Evolutionary conservation across 2,888 invertebrate genomes (phyloP).

Genomic region (Yponomeuta sedellus): DNA sequence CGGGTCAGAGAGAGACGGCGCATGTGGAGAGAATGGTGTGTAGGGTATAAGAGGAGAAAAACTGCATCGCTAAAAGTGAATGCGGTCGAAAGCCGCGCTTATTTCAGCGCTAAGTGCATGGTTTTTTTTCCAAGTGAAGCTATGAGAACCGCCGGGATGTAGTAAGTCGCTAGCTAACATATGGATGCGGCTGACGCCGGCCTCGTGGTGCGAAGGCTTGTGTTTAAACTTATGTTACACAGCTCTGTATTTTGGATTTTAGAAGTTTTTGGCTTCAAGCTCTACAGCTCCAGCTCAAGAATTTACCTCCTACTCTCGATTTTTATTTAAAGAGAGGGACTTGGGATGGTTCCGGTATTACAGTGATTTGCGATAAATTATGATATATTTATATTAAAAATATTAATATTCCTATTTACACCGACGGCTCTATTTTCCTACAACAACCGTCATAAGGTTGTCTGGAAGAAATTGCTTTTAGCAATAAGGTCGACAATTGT

Average conservation of each 20-base stretch:
- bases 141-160: constrained; percentile 36
- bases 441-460: no score
- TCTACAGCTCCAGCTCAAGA: neutral
- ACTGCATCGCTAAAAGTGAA: constrained; percentile 76
- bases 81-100: constrained; percentile 76
- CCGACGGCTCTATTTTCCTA: no score
- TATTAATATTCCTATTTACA: no score
- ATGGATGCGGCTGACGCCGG: constrained; percentile 14
- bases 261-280: constrained; percentile 11
- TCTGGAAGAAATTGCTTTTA: no score
- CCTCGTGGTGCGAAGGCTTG: constrained; percentile 3
- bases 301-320: neutral
- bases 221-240: neutral
- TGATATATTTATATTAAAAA: no score
- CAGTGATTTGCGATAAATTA: no score
- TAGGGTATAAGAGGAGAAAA: constrained; percentile 75
- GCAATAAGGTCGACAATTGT: no score
- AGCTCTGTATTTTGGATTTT: constrained; percentile 11
- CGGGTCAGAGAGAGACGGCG: constrained; percentile 58
- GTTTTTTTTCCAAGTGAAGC: constrained; percentile 71
- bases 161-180: constrained; percentile 23
- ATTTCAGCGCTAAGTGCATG: constrained; percentile 74
- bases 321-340: neutral
- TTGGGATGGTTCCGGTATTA: no score
- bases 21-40: constrained; percentile 61